Base-by-base conservation (phyloP, 2,113 vertebrate species). In the Paratilapia polleni region DNA sequence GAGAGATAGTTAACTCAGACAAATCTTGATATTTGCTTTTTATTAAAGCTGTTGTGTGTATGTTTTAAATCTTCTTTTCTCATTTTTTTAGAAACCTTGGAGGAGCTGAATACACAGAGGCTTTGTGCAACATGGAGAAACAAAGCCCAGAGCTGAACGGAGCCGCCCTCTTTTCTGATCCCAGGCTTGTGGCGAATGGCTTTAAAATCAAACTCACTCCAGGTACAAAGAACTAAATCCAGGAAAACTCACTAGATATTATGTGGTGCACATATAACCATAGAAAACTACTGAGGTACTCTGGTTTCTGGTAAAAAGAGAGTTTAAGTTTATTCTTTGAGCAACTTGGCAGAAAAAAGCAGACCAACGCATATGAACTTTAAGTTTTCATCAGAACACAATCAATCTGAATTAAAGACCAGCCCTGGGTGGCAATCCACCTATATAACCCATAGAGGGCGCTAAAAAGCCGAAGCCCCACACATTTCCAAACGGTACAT, bases 141-240 rank as follows among this genome's bases (percentile, higher is more conserved):
- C 94, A 94, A 84, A 92, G 75, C 49, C 94, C 94, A 2, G 92
- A 89, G 82, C 92, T 93, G 12, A 92, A 60, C 34, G 97, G 96
- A 86, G 89, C 90, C 19, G 34, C 59, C 89, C 92, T 96, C 89
- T 96, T 98, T 59, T 97, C 96, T 8, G 98, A 99, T 94, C 92
- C 95, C 74, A 96, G 98, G 87, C 97, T 99, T 22, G 94, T 96
- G 87, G 96, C 97, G 80, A 99, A 99, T 84, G 98, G 98, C 17
- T 99, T 99, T 94, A 94, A 95, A 90, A 97, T 99, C 95, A 97
- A 93, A 94, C 78, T 97, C 49, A 94, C 86, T 89, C 95, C 97
- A 97, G 98, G 98, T 99, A 97, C 79, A 90, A 59, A 19, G 15
- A 73, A 43, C 14, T 43, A 14, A 9, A 57, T 20, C 31, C 66